Evolutionary conservation across 2,797 vertebrate species (phyloP), one percentile per base, ranked within the genome.

Genomic region (Onychomys torridus): DNA sequence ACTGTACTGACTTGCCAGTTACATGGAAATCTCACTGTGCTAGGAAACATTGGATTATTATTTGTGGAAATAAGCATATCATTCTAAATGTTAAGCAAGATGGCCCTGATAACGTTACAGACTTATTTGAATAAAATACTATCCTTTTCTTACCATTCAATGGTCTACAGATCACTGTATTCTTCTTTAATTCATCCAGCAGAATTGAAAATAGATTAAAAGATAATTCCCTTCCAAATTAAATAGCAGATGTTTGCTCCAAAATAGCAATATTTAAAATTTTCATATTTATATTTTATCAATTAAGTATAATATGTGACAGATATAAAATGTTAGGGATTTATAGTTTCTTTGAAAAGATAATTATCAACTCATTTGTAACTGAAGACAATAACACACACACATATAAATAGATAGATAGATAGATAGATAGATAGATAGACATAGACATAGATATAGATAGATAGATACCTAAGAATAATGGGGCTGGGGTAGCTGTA

Each of bases 161-260:
- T 8, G 9, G 40, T 67, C 81, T 97, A 19, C 7, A 93, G 95
- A 98, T 93, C 34, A 5, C 21, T 75, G 32, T 57, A 7, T 65
- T 1, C 73, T 96, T 97, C 88, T 94, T 82, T 89, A 77, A 7
- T 91, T 95, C 27, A 61, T 85, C 52, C 61, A 97, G 84, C 43
- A 86, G 25, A 96, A 95, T 71, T 92, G 90, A 94, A 98, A 69
- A 11, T 91, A 87, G 81, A 96, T 93, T 92, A 59, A 96, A 97
- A 92, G 65, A 78, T 81, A 52, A 69, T 73, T 97, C 32, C 43
- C 76, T 96, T 91, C 92, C 65, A 83, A 61, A 27, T 46, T 73
- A 93, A 55, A 67, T 90, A 92, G 37, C 49, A 95, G 55, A 91
- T 59, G 23, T 84, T 87, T 92, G n/a, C 13, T 90, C 40, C 71